Base-by-base conservation (phyloP, 2,888 invertebrate species). In the Drosophila hamatofila region DNA sequence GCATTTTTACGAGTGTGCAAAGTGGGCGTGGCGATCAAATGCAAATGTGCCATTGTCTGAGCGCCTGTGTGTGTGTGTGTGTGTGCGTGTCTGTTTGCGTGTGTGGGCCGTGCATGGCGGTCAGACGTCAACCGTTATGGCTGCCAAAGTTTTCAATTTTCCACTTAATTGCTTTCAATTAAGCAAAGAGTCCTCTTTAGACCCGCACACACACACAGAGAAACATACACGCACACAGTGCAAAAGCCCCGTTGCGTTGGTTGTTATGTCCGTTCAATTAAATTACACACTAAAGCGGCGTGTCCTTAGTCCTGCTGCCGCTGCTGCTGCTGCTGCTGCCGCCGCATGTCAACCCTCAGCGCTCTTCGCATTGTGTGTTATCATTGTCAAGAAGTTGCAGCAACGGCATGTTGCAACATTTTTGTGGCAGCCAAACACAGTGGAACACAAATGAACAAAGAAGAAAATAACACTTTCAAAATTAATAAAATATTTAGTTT, bases 91-190 rank as follows among this genome's bases (percentile, higher is more conserved):
- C 25, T 39, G n/a, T 63, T 56, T 68, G 77, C 58, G 61, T 39
- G 21, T 14, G 60, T 57, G 61, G 62, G 46, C 48, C 11, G 51
- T 56, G 44, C n/a, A 58, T 55, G 62, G 76, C 62, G 85, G 83
- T 85, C 88, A 80, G 83, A 85, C 83, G 83, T 83, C 86, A 83
- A 83, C 83, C 83, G 87, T 88, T 85, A 88, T 85, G 88, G 81
- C 88, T 82, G 88, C 88, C 86, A 86, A 86, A 86, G 86, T 86
- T 86, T 86, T 86, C 86, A 86, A 86, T 86, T 86, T 86, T 86
- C 89, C 86, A 87, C 86, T 86, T 86, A 86, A 86, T 86, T 86
- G 86, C 89, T 86, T 86, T 86, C 86, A 86, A 86, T 86, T 86
- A 86, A 89, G 89, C 89, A 87, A 89, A 86, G 86, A 86, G 86